Evolutionary conservation across 2,888 invertebrate genomes (phyloP), one percentile per base, ranked within the genome.

Genomic region (Phlogophora meticulosa): DNA sequence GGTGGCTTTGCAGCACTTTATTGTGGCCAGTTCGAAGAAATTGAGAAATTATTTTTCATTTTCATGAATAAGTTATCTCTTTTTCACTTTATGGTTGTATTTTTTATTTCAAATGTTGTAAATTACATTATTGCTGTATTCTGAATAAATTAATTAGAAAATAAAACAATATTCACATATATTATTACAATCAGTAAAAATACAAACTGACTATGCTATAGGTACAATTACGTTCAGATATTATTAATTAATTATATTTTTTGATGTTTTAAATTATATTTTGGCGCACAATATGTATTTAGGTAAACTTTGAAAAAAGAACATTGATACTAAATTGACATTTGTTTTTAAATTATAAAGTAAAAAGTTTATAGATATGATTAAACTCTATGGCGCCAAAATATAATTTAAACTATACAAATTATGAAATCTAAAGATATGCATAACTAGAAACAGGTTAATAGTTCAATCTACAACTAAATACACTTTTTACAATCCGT

Each of bases 401-500:
- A 87, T 82, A 84, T 80, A 80, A 85, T 78, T 78, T 58, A 72
- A 77, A 83, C 79, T 72, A 72, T 85, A 86, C 83, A 83, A 87
- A 89, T 92, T 91, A 92, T 86, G 90, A 92, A 94, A 91, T 93
- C 93, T 94, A 94, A 87, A 92, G 94, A 95, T 95, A 95, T 94
- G 94, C 94, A 92, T 94, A 93, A 89, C 93, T 94, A 94, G 92
- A 94, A 94, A 94, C 93, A 92, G 91, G 91, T 92, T 92, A 93
- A 92, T 94, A 93, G 87, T 90, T 91, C 85, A 85, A 89, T 92
- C 95, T 95, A 95, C 92, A 92, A 91, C 94, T 95, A 95, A 94
- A 94, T 95, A 95, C 93, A 94, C 92, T 95, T 95, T 95, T 92
- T 95, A 95, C 94, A 95, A 92, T 90, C 89, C 90, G 88, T 93